Evolutionary conservation across 2,113 vertebrate genomes (phyloP), one percentile per base, ranked within the genome.

Genomic region (Pipa parva): DNA sequence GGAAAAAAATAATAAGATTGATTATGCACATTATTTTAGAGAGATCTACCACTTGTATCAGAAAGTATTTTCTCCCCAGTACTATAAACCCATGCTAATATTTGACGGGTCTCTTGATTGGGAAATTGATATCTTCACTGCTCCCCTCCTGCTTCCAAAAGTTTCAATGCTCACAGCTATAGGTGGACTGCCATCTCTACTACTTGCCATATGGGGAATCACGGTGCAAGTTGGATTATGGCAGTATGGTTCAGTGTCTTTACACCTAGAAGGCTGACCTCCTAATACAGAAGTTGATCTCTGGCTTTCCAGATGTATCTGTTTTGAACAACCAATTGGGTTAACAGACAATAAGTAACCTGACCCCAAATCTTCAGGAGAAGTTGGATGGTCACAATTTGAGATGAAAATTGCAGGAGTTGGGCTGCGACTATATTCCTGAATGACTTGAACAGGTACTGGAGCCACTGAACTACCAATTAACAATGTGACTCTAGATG

Each of bases 91-190:
- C 33, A 33, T 63, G 3, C 61, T 31, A 52, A 36, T n/a, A 63
- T 33, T 24, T 50, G 29, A 28, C 15, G 26, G 24, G 42, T 37
- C 48, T 50, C 55, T 52, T 37, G 57, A 54, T 45, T 52, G 58
- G 2, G 82, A 82, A 72, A 85, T 79, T 17, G 76, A 84, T 69
- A 85, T 84, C 71, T 85, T 85, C 65, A 85, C 82, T 50, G 80
- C 82, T 71, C 57, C 81, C 54, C 81, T 83, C 36, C 76, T 80
- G 61, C 77, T 28, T 65, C 66, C 78, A 71, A 80, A 77, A 24
- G 82, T 68, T 0, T 81, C 78, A 24, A 85, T 81, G 67, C 80
- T 83, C 77, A 85, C 72, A 1, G 74, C 77, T 0, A 85, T 48
- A 31, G 82, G 80, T 1, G 78, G 71, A 45, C 57, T 0, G 25